Evolutionary conservation across 2,113 vertebrate genomes (phyloP), one percentile per base, ranked within the genome.

Genomic region (Felis catus): DNA sequence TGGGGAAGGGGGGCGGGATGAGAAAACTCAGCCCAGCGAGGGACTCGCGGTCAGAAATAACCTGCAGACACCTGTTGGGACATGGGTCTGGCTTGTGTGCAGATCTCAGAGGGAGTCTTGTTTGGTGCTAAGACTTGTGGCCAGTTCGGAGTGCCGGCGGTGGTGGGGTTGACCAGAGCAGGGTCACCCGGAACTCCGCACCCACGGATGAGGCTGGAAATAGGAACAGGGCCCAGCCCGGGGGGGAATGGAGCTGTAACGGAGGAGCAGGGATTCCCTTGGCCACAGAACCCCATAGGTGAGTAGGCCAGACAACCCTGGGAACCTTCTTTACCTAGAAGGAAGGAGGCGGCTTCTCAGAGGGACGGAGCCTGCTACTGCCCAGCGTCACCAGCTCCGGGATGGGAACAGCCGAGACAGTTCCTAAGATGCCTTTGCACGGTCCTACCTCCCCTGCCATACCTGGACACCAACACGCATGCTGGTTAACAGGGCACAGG

Each of bases 391-490:
- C 14, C n/a, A 39, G 41, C 41, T 33, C 83, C 0, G 16, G 71
- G 27, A 41, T 33, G 5, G 16, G 12, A 36, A 66, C 0, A 55
- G 29, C 6, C 45, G 16, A 18, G 66, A 61, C 6, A 25, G 4
- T 21, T 27, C 25, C 33, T 3, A n/a, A 27, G 45, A 63, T 14
- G 61, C 11, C 23, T 33, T 36, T 27, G 14, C 9, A 1, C 13
- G 11, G 13, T 33, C 25, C 1, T 33, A 4, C 2, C 13, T 1
- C 51, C 31, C 0, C 23, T 0, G 6, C 12, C 1, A 9, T 10
- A 15, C 3, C 36, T 33, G 23, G 0, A 1, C 4, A 6, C 15
- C 6, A 6, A 39, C n/a, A 12, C 0, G 0, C 33, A 0, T 4
- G 25, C n/a, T 51, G 2, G 93, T 4, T 23, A 36, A 36, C 66